phyloP scores from a whole-genome alignment of 1,140 invertebrate genomes.

The Drosophila trapezifrons region DNA sequence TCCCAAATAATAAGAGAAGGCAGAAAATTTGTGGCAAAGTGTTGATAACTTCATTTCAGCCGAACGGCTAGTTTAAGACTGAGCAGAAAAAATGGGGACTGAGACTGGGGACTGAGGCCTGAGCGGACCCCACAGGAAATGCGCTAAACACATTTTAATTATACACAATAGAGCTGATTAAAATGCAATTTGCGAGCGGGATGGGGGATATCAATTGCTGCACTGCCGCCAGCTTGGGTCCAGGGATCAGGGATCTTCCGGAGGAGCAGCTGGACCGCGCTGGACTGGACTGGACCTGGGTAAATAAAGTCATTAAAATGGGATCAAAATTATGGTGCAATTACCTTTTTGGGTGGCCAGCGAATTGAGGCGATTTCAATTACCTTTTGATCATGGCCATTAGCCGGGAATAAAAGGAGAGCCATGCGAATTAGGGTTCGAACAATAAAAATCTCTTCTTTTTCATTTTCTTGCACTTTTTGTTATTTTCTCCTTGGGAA shows the following conservation, averaged over 20 bases:
- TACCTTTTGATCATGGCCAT: slow-evolving; percentile 59
- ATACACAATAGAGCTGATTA: slow-evolving; percentile 76
- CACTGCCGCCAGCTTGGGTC: neutral
- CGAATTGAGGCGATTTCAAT: slow-evolving; percentile 60
- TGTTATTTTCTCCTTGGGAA: slow-evolving; percentile 7
- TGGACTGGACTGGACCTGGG: slow-evolving; percentile 10
- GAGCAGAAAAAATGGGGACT: slow-evolving; percentile 1
- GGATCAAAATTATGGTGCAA: slow-evolving; percentile 79
- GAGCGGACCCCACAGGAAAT: slow-evolving; percentile 60
- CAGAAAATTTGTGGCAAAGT: slow-evolving; percentile 52
- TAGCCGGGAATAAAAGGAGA: slow-evolving; percentile 35
- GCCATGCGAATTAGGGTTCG: slow-evolving; percentile 13
- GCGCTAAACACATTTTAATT: slow-evolving; percentile 80
- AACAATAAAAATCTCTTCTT: slow-evolving; percentile 14
- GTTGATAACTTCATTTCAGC: slow-evolving; percentile 77
- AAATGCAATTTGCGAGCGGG: slow-evolving; percentile 69
- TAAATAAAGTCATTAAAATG: slow-evolving; percentile 82
- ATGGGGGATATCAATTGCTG: slow-evolving; percentile 46
- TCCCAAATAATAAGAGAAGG: slow-evolving; percentile 25
- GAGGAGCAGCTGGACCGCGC: neutral
- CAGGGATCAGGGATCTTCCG: slow-evolving; percentile 11
- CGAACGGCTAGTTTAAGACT: slow-evolving; percentile 55
- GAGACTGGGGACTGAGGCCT: neutral
- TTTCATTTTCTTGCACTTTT: neutral
- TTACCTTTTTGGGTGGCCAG: slow-evolving; percentile 75